Percentiles rank a stretch among this genome's conserved stretches.
Evolutionary conservation across 2,797 vertebrate species (phyloP).

Genomic region (Megalops cyprinoides): DNA sequence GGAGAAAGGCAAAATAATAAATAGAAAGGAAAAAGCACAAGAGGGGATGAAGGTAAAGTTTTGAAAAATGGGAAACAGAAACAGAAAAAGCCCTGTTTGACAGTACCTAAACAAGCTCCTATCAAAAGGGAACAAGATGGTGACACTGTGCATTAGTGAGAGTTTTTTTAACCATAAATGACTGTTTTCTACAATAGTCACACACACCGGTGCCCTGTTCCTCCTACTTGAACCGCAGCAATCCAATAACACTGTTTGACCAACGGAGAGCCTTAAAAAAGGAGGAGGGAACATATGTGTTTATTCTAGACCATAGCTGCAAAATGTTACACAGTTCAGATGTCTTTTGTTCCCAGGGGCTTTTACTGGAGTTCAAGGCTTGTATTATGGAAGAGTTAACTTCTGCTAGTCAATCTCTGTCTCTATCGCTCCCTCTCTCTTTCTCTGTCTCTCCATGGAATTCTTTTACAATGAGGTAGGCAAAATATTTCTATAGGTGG

Average conservation of each 20-base stretch:
- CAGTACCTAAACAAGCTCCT: no score
- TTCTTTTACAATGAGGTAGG: constrained; percentile 4
- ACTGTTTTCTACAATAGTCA: neutral
- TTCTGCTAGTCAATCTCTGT: neutral
- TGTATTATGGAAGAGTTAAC: constrained; percentile 33
- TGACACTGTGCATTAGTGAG: no score
- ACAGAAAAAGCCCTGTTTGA: no score
- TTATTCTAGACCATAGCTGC: constrained; percentile 50
- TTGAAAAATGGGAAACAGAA: no score
- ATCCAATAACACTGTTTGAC: constrained; percentile 32
- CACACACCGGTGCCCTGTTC: neutral
- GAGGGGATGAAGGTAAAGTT: neutral
- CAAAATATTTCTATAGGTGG: constrained; percentile 2
- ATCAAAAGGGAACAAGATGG: no score
- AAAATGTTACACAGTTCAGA: constrained; percentile 42
- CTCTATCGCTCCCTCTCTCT: neutral
- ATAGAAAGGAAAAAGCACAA: neutral
- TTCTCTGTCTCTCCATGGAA: neutral
- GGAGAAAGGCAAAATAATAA: no score
- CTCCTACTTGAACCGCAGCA: constrained; percentile 11
- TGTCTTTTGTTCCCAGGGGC: constrained; percentile 48
- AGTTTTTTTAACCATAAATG: neutral
- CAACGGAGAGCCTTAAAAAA: constrained; percentile 28
- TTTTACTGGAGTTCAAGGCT: constrained; percentile 42
- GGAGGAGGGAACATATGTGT: constrained; percentile 36